Base-by-base conservation (phyloP, 1,140 invertebrate species). In the Pectinophora gossypiella region DNA sequence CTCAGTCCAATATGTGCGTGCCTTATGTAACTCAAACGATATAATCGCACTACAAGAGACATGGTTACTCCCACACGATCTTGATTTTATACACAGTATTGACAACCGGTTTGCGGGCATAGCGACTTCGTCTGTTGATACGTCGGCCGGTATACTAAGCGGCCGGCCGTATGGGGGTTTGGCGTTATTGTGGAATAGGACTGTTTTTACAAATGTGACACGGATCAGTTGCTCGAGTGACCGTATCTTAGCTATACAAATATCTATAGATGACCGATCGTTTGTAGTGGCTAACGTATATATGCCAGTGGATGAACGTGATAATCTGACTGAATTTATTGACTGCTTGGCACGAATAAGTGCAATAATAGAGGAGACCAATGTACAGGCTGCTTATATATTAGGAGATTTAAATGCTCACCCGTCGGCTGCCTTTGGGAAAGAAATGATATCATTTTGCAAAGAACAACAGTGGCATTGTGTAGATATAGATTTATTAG, bases 351-450 rank as follows among this genome's bases (percentile, higher is more conserved):
- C 9, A 3, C 2, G 19, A 12, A 45, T 45, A 2, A 45, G 43
- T 45, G 43, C 43, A 45, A 21, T 45, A 21, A 22, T 45, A 19
- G 43, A 45, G 20, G 20, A 45, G 9, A 45, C 7, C n/a, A n/a
- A 32, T 32, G 15, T 7, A 7, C 12, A 40, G 16, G 7, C 6
- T 15, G 38, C 16, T 15, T 13, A 13, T 19, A 7, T 15, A 13
- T 15, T 40, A 6, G 38, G 38, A 9, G 38, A 40, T 15, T 40
- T 13, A 6, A 40, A 40, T 19, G 38, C 38, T 13, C 7, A 40
- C 9, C 13, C 16, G 2, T 6, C 38, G 38, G 7, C 7, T 13
- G 38, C 3, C 1, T 40, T 40, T 16, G 38, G 38, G 7, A 15
- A 10, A 2, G 38, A 40, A 9, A 6, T 40, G 15, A 40, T 15